Conservation (phyloP, 2,888 invertebrate species). For the Epinotia ramella region DNA sequence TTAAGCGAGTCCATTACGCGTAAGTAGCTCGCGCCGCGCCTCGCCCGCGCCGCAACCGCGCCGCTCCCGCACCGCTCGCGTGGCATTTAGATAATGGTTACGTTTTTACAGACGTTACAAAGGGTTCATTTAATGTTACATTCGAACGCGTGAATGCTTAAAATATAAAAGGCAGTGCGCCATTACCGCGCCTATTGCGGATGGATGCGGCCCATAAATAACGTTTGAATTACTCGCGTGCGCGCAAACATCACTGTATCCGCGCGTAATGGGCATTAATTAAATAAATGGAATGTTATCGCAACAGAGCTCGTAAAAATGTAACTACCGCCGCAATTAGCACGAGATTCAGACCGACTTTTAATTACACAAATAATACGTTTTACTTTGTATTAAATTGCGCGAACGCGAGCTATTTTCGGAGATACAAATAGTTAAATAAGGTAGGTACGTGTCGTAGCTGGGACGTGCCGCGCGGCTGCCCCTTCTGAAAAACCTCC, state of each 20-base stretch:
- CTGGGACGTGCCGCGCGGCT: neutral
- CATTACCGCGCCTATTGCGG: constrained; percentile 31
- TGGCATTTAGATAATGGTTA: constrained; percentile 28
- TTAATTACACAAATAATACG: neutral
- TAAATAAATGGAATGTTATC: constrained; percentile 20
- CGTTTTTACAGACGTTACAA: constrained; percentile 33
- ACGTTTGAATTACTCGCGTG: constrained; percentile 18
- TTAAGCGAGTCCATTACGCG: constrained; percentile 32
- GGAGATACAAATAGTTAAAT: neutral
- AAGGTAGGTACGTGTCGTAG: neutral
- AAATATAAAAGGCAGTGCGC: constrained; percentile 34
- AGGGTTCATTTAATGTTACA: constrained; percentile 37
- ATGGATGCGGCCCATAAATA: constrained; percentile 32
- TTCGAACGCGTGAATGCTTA: constrained; percentile 31
- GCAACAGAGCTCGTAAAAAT: constrained; percentile 15
- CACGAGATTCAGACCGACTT: neutral
- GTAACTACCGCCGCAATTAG: constrained; percentile 16
- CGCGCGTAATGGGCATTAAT: constrained; percentile 21
- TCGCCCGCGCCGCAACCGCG: neutral
- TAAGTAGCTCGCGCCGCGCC: constrained; percentile 15
- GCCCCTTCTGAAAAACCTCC: neutral
- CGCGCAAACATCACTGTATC: constrained; percentile 13
- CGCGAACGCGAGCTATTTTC: neutral
- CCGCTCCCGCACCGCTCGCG: neutral
- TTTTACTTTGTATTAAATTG: neutral